Conservation (phyloP, 2,888 invertebrate species). For the Margaritifera margaritifera region DNA sequence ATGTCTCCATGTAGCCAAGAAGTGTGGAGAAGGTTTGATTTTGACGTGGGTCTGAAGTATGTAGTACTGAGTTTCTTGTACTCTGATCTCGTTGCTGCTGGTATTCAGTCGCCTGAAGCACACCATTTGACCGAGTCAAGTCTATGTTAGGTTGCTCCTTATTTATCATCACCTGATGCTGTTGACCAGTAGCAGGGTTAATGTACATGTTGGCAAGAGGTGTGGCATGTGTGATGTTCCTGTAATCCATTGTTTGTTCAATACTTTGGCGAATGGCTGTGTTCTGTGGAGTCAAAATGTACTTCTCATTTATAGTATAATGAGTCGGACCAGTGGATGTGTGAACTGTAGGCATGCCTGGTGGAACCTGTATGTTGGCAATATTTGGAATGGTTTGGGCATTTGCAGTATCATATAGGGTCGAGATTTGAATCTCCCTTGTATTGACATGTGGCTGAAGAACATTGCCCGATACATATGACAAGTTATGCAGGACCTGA, state of each 20-base stretch:
- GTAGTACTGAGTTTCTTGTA: slow-evolving; percentile 29
- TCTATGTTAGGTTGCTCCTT: slow-evolving; percentile 20
- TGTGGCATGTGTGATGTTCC: slow-evolving; percentile 38
- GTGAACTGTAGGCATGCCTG: slow-evolving; percentile 29
- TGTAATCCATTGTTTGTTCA: slow-evolving; percentile 38
- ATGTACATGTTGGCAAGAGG: slow-evolving; percentile 38
- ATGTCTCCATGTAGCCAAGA: slow-evolving; percentile 46
- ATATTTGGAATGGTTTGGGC: slow-evolving; percentile 30
- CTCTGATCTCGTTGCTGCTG: slow-evolving; percentile 29
- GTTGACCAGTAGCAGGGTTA: slow-evolving; percentile 26
- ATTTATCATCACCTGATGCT: slow-evolving; percentile 18
- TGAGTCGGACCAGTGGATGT: slow-evolving; percentile 21
- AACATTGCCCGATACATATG: slow-evolving; percentile 32
- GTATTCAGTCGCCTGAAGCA: slow-evolving; percentile 37
- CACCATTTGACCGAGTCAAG: slow-evolving; percentile 27
- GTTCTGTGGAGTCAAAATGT: slow-evolving; percentile 15
- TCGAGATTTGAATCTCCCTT: slow-evolving; percentile 36
- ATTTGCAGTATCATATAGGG: slow-evolving; percentile 40
- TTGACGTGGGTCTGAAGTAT: slow-evolving; percentile 31
- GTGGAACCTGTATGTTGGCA: slow-evolving; percentile 19
- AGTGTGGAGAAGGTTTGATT: slow-evolving; percentile 44
- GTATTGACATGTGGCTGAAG: slow-evolving; percentile 17
- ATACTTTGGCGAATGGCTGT: slow-evolving; percentile 6
- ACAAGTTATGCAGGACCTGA: slow-evolving; percentile 30
- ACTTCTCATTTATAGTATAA: slow-evolving; percentile 34